Evolutionary conservation across 2,888 invertebrate species (phyloP).

Genomic region (Bruchidius siliquastri): DNA sequence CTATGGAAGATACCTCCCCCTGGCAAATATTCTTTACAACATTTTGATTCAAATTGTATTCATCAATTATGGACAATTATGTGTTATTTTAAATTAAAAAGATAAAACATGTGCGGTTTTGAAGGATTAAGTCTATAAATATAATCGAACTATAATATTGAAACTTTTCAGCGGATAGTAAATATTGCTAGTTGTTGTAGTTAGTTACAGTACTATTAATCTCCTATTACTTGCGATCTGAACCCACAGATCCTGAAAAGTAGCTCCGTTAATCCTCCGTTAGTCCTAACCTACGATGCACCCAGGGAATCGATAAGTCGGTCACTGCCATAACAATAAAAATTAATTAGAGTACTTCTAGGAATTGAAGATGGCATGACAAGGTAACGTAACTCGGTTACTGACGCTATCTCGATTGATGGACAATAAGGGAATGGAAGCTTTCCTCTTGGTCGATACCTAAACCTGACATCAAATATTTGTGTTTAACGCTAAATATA

Average conservation of each 20-base stretch:
- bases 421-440: neutral
- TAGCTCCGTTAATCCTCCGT: neutral
- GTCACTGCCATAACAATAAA: neutral
- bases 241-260: neutral
- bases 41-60: no score
- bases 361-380: neutral
- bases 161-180: no score
- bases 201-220: no score
- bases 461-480: neutral
- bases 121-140: no score
- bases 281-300: neutral
- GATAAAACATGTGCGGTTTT: no score
- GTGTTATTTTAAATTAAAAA: no score
- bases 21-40: no score
- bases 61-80: no score
- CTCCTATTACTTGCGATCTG: no score
- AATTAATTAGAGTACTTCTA: neutral
- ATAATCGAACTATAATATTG: no score
- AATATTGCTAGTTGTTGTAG: no score
- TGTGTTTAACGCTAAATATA: neutral
- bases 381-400: neutral
- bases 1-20: no score
- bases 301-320: neutral
- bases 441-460: neutral
- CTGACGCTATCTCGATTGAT: neutral